Evolutionary conservation across 2,888 invertebrate species (phyloP).

Genomic region (Hydriomena furcata): DNA sequence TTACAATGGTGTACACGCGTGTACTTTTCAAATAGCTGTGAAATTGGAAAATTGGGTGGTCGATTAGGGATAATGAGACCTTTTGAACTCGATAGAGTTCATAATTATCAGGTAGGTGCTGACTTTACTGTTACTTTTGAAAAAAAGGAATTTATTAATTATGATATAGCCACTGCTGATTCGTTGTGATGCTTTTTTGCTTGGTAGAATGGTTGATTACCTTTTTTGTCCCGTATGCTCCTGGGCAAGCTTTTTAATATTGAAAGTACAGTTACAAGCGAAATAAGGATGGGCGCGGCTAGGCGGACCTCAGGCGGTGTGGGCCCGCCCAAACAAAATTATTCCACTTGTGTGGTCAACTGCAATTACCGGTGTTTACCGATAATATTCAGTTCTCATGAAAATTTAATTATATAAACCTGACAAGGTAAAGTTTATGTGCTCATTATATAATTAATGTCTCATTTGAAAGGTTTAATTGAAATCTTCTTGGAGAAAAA

Average conservation of each 20-base stretch:
- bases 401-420: conserved; percentile 22
- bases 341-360: conserved; percentile 63
- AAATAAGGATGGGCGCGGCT: conserved; percentile 49
- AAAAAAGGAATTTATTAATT: not conserved
- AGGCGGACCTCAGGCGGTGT: conserved; percentile 52
- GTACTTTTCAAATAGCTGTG: conserved; percentile 50
- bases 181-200: conserved; percentile 4
- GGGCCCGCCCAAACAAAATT: conserved; percentile 53
- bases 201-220: conserved; percentile 1
- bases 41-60: conserved; percentile 45
- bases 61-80: conserved; percentile 25
- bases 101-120: no score
- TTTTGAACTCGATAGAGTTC: conserved; percentile 2
- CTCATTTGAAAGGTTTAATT: conserved; percentile 5
- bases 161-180: not conserved
- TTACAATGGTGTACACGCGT: conserved; percentile 37
- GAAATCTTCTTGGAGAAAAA: conserved; percentile 7
- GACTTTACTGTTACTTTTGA: no score
- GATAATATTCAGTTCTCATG: conserved; percentile 26
- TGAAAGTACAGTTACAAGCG: conserved; percentile 31
- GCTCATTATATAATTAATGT: conserved; percentile 17
- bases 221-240: conserved; percentile 19
- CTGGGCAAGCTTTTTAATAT: conserved; percentile 27
- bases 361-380: conserved; percentile 43
- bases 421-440: conserved; percentile 10